Base-by-base conservation (phyloP, 35 echinoderm and acorn worm species). In the Antedon bifida region DNA sequence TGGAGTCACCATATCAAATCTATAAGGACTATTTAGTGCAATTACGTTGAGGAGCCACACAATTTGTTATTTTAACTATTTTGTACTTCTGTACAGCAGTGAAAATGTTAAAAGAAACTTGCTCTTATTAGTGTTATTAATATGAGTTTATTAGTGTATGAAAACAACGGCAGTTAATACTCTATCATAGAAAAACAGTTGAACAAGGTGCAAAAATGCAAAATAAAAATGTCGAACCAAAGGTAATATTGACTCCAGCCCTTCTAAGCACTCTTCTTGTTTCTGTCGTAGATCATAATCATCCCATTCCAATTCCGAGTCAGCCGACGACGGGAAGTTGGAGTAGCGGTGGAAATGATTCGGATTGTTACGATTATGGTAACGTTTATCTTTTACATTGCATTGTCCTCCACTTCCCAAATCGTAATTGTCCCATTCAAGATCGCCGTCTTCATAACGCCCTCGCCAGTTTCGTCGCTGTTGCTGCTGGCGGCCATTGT, bases 381-480 rank as follows among this genome's bases (percentile, higher is more conserved):
- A 64, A 64, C 51, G 51, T 26, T 74, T 78, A 46, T 87, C 81
- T 33, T 75, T 86, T 77, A 76, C 11, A 12, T 80, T 76, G 10
- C 86, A 31, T 16, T 81, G 73, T 28, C 88, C 92, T 34, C 83
- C 86, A 32, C 82, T 45, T 14, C 88, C 85, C 42, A 99, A 55
- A 73, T 99, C 95, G 85, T 92, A 99, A 82, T 99, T 92, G 88
- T 99, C 95, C 95, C 95, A 99, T 45, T 99, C 95, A 39, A 99
- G 46, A 81, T 99, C 95, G 79, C 82, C 79, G 33, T 88, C 87
- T 28, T 84, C 29, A 36, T 82, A 87, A 39, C 78, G 36, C 30
- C 51, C 51, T 64, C 51, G 9, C 51, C 51, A 64, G 51, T 64
- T 64, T 64, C 51, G 51, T 64, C 51, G 51, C 51, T 64, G 51